phyloP scores from a whole-genome alignment of 2,888 invertebrate species.

The Acleris sparsana region DNA sequence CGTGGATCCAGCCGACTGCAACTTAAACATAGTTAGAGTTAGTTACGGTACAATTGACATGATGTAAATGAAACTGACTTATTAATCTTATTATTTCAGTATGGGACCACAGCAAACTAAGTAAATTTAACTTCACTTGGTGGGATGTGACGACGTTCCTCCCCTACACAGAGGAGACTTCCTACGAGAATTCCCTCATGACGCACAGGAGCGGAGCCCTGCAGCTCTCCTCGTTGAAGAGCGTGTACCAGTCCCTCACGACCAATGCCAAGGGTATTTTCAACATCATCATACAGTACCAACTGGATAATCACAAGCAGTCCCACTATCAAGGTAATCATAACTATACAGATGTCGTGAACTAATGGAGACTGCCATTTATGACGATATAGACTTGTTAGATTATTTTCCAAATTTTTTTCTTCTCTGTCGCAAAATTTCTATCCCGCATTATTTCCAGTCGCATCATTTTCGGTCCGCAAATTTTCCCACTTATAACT shows the following conservation, averaged over 20 bases:
- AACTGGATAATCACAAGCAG: slow-evolving; percentile 89
- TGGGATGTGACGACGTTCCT: slow-evolving; percentile 94
- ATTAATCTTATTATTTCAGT: slow-evolving; percentile 80
- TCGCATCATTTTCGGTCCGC: no score
- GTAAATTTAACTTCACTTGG: slow-evolving; percentile 95
- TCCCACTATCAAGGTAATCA: slow-evolving; percentile 88
- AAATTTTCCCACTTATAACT: no score
- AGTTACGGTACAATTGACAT: no score
- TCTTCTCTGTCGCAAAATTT: no score
- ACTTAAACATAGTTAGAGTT: no score
- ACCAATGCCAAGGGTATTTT: slow-evolving; percentile 94
- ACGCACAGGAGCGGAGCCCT: slow-evolving; percentile 90
- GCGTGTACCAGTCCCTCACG: slow-evolving; percentile 95
- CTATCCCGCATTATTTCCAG: no score
- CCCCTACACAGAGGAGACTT: slow-evolving; percentile 93
- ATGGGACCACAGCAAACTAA: slow-evolving; percentile 94
- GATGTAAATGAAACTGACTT: not conserved
- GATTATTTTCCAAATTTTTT: no score
- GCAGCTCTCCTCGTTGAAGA: slow-evolving; percentile 92
- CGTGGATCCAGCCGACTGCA: no score
- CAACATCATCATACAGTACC: slow-evolving; percentile 90
- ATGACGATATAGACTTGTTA: no score
- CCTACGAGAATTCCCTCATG: slow-evolving; percentile 92
- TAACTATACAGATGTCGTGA: no score
- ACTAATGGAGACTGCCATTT: no score